Percentiles rank a stretch among this genome's conserved stretches.
These are phyloP conservation scores for Microcebus griseorufus DNA, from an alignment of 2,113 vertebrate genomes.

Conservation along the genomic window DNA sequence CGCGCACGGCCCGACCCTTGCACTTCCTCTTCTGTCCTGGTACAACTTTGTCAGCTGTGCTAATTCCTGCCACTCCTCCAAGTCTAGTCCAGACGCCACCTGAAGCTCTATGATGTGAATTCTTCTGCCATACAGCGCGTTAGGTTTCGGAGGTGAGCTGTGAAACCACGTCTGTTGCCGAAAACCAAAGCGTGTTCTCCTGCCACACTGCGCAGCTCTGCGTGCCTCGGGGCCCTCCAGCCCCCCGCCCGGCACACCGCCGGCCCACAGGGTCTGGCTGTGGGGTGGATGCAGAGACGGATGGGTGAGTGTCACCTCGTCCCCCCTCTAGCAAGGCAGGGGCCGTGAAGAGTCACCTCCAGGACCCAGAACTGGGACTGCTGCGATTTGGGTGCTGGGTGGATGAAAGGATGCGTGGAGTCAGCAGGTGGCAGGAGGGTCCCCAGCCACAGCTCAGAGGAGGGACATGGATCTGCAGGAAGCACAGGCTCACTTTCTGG, in stretches of 20 bases:
- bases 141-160: neutral
- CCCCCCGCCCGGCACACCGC: neutral
- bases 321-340: neutral
- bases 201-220: neutral
- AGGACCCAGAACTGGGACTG: neutral
- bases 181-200: neutral
- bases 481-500: neutral
- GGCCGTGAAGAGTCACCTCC: neutral
- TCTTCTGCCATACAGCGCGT: neutral
- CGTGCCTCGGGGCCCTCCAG: rapidly evolving
- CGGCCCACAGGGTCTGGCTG: neutral
- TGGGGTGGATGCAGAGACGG: neutral
- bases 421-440: neutral
- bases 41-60: neutral
- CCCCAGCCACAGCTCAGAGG: neutral
- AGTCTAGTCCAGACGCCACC: neutral
- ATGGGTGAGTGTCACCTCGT: neutral
- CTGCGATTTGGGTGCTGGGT: neutral
- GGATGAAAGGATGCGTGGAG: neutral
- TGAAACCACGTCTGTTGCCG: neutral
- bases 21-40: neutral
- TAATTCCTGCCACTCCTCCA: neutral
- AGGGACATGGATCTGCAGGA: neutral
- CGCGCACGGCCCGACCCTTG: neutral
- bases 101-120: neutral